A percentile compares a stretch with the other conserved stretches of the same genome.
Evolutionary conservation across 2,113 vertebrate species (phyloP).

Genomic region (Melospiza georgiana): DNA sequence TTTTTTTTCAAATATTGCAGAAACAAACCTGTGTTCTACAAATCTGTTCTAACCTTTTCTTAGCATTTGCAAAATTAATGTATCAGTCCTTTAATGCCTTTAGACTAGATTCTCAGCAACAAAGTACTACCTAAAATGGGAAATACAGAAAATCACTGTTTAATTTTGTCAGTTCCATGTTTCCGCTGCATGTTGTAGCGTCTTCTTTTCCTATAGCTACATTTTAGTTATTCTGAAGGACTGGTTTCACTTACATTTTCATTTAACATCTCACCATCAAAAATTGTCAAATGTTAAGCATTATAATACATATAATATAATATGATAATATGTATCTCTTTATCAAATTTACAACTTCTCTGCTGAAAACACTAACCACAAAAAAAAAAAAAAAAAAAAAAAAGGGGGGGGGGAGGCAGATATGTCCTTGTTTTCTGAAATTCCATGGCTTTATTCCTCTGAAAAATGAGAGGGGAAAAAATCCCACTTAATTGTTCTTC

Average conservation of each 20-base stretch:
- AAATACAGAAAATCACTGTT: not conserved
- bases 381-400: not conserved
- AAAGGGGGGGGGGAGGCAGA: rapidly evolving
- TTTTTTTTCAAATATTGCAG: not conserved
- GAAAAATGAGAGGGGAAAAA: not conserved
- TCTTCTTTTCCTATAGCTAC: not conserved
- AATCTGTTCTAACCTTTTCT: not conserved
- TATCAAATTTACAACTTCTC: not conserved
- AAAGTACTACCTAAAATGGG: not conserved
- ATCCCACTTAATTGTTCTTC: not conserved
- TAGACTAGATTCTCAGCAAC: not conserved
- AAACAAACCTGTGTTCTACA: not conserved
- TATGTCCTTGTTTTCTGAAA: not conserved
- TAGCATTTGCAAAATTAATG: not conserved
- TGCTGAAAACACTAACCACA: not conserved
- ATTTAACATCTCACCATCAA: not conserved
- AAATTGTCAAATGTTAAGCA: not conserved
- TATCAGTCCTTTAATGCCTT: not conserved
- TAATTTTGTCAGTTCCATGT: not conserved
- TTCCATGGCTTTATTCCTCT: not conserved
- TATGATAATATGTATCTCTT: not conserved
- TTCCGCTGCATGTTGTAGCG: not conserved
- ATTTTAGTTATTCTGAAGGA: not conserved
- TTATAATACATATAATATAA: not conserved
- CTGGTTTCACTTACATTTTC: not conserved